Percentiles rank a stretch among this genome's conserved stretches.
These are phyloP conservation scores for Oligia fasciuncula DNA, from an alignment of 2,888 invertebrate genomes.

Conservation along the genomic window DNA sequence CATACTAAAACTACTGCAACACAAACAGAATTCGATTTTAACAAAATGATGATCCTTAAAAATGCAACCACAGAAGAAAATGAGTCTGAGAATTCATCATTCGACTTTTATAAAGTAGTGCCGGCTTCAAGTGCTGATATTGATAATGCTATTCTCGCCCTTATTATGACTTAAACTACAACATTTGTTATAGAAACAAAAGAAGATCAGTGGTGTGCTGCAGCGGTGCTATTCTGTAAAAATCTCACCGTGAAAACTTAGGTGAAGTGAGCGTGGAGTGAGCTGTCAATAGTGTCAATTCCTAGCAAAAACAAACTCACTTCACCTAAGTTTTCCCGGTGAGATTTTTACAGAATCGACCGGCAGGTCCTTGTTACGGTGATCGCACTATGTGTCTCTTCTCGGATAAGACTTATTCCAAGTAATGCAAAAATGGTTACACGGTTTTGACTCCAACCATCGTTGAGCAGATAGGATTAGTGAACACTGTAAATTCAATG, in stretches of 20 bases:
- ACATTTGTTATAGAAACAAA: too few species aligned
- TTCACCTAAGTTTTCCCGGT: too few species aligned
- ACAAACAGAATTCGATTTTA: conserved; percentile 1
- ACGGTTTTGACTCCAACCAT: conserved; percentile 73
- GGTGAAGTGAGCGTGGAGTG: too few species aligned
- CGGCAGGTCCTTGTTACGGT: conserved; percentile 82
- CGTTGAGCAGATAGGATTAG: conserved; percentile 76
- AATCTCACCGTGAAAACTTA: too few species aligned
- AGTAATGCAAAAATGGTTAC: conserved; percentile 76
- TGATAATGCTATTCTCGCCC: conserved; percentile 20
- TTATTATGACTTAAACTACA: conserved; percentile 29
- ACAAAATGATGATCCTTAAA: conserved; percentile 6
- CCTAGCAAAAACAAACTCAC: too few species aligned
- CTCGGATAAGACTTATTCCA: conserved; percentile 69
- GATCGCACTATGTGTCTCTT: conserved; percentile 86
- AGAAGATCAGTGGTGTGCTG: too few species aligned
- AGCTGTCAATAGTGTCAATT: too few species aligned
- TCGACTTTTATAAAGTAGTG: conserved; percentile 78
- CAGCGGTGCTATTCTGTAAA: too few species aligned
- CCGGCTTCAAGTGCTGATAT: conserved; percentile 71
- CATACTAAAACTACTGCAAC: conserved; percentile 3
- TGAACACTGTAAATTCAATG: conserved; percentile 85
- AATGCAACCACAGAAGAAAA: conserved; percentile 52
- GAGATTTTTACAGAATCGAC: too few species aligned
- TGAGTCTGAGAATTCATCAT: conserved; percentile 53